Percentiles rank a stretch among this genome's conserved stretches.
Conservation (phyloP, 64 coral and sea anemone genomes). For the Orbicella faveolata region DNA sequence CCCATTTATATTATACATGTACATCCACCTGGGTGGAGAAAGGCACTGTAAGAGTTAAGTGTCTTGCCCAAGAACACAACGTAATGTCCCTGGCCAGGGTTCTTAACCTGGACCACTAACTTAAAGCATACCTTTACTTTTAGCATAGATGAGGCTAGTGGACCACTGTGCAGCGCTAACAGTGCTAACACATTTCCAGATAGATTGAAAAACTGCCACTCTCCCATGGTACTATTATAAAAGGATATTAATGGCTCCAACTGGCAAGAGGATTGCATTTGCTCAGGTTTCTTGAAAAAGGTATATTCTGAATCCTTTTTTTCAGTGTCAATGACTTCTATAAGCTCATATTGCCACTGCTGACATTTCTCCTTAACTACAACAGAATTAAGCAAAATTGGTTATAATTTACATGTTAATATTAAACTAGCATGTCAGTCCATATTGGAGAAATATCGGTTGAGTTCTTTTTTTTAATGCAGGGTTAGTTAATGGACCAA, state of each 20-base stretch:
- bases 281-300: rapidly evolving
- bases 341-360: not conserved
- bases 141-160: rapidly evolving
- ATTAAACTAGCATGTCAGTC: too few relatives aligned
- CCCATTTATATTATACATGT: too few relatives aligned
- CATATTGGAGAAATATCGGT: not conserved
- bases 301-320: not conserved
- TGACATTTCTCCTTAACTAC: not conserved
- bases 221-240: not conserved
- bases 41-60: too few relatives aligned
- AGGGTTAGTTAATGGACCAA: too few relatives aligned
- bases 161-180: not conserved
- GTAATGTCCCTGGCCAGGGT: too few relatives aligned
- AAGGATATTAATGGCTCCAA: not conserved
- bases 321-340: not conserved
- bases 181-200: not conserved
- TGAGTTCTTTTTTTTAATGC: not conserved
- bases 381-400: not conserved
- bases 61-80: too few relatives aligned
- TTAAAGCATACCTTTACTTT: not conserved
- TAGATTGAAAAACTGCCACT: not conserved
- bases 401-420: not conserved
- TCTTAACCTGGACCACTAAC: too few relatives aligned
- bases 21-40: too few relatives aligned
- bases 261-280: not conserved